These are phyloP conservation scores for Apantesis nais DNA, from an alignment of 2,888 invertebrate species.

Conservation along the genomic window DNA sequence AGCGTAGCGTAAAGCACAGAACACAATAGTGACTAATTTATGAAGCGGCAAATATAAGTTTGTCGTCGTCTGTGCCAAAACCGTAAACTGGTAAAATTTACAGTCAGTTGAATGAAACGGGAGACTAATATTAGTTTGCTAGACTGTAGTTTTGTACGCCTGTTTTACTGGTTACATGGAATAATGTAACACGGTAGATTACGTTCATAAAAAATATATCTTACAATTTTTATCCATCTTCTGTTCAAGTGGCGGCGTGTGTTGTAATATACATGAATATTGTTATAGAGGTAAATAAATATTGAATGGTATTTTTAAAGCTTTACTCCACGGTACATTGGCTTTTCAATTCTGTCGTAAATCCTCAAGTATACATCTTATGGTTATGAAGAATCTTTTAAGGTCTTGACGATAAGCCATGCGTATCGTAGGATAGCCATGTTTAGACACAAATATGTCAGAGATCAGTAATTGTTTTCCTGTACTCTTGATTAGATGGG, in stretches of 20 bases:
- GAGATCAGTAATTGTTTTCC: too few species aligned
- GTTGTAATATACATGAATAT: background rate
- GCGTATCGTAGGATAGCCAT: too few species aligned
- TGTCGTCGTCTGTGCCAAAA: constrained; percentile 67
- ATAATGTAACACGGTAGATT: background rate
- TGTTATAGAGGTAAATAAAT: background rate
- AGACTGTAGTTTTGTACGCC: constrained; percentile 52
- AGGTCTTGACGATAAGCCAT: too few species aligned
- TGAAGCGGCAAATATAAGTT: constrained; percentile 62
- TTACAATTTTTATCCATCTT: background rate
- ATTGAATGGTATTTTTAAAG: background rate
- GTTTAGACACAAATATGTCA: too few species aligned
- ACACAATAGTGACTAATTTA: constrained; percentile 58
- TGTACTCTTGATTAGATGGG: too few species aligned
- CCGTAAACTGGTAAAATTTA: constrained; percentile 71
- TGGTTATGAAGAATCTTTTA: background rate
- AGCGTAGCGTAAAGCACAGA: constrained; percentile 47
- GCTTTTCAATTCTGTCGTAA: background rate
- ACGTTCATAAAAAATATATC: background rate
- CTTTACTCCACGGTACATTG: background rate
- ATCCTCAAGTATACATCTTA: background rate
- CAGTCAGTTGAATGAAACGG: constrained; percentile 62
- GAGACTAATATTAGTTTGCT: constrained; percentile 71
- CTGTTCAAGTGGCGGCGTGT: background rate
- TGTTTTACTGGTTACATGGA: constrained; percentile 36